These are phyloP conservation scores for Meloidogyne chitwoodi DNA, from an alignment of 1,140 invertebrate species.

Conservation along the genomic window DNA sequence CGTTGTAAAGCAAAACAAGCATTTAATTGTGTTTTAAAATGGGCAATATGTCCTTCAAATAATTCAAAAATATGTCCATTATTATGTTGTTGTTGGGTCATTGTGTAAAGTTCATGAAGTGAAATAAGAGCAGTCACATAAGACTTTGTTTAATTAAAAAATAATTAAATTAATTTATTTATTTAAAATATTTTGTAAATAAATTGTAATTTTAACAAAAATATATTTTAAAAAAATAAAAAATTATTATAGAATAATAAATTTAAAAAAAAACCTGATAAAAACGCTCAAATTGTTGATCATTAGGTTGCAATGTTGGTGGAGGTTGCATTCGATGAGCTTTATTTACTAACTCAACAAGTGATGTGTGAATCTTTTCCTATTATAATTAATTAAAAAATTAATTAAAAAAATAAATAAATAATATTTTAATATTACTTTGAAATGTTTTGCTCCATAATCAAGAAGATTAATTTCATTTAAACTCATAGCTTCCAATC, in stretches of 20 bases:
- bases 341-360: conserved; percentile 43
- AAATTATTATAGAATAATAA: no score
- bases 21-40: conserved; percentile 42
- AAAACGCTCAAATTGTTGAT: conserved; percentile 37
- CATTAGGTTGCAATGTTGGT: conserved; percentile 25
- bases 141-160: conserved; percentile 20
- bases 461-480: conserved; percentile 25
- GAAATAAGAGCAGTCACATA: conserved; percentile 43
- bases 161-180: no score
- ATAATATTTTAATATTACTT: not conserved
- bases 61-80: conserved; percentile 19
- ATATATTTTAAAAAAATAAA: no score
- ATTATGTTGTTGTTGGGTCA: conserved; percentile 33
- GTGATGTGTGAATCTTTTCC: conserved; percentile 39
- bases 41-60: conserved; percentile 36
- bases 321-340: conserved; percentile 46
- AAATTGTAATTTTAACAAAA: no score
- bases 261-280: conserved; percentile 30
- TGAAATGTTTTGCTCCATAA: conserved; percentile 39
- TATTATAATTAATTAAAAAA: conserved; percentile 13
- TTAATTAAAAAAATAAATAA: not conserved
- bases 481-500: conserved; percentile 21
- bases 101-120: conserved; percentile 41
- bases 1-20: conserved; percentile 39
- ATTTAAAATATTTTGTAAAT: no score